These are phyloP conservation scores for Oryzias melastigma DNA, from an alignment of 2,113 vertebrate genomes.

Conservation along the genomic window DNA sequence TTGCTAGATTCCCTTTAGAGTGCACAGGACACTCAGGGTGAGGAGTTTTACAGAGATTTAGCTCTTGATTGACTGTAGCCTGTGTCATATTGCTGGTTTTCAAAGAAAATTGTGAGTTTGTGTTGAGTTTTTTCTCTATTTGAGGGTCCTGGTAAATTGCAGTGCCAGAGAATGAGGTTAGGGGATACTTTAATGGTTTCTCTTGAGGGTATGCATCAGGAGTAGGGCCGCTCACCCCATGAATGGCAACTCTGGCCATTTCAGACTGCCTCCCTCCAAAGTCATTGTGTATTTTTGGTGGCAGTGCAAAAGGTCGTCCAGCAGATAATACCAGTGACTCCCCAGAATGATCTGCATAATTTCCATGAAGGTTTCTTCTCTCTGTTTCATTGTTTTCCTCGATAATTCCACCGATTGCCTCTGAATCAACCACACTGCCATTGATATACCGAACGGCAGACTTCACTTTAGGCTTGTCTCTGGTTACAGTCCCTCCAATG, in stretches of 20 bases:
- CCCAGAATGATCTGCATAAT: slow-evolving; percentile 33
- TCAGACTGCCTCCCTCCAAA: slow-evolving; percentile 65
- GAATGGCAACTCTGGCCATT: slow-evolving; percentile 4
- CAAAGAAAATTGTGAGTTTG: slow-evolving; percentile 32
- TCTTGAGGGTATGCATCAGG: slow-evolving; percentile 12
- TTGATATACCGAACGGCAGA: slow-evolving; percentile 64
- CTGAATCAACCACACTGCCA: slow-evolving; percentile 77
- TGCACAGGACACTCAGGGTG: slow-evolving; percentile 56
- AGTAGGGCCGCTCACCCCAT: slow-evolving; percentile 4
- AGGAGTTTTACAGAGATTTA: slow-evolving; percentile 27
- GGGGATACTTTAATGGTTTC: slow-evolving; percentile 17
- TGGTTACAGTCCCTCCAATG: slow-evolving; percentile 35
- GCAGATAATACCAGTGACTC: slow-evolving; percentile 35
- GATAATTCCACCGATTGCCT: slow-evolving; percentile 75
- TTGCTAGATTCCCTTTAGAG: slow-evolving; percentile 20
- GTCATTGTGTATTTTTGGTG: slow-evolving; percentile 63
- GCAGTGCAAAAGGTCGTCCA: slow-evolving; percentile 30
- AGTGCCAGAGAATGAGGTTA: not conserved
- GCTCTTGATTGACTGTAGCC: slow-evolving; percentile 33
- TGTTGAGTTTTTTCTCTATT: slow-evolving; percentile 12
- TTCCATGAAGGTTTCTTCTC: slow-evolving; percentile 4
- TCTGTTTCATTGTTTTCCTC: slow-evolving; percentile 45
- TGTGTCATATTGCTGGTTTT: slow-evolving; percentile 38
- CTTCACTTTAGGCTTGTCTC: slow-evolving; percentile 44
- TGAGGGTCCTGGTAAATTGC: slow-evolving; percentile 11